Evolutionary conservation across 2,797 vertebrate genomes (phyloP), one percentile per base, ranked within the genome.

Genomic region (Ibycter americanus): DNA sequence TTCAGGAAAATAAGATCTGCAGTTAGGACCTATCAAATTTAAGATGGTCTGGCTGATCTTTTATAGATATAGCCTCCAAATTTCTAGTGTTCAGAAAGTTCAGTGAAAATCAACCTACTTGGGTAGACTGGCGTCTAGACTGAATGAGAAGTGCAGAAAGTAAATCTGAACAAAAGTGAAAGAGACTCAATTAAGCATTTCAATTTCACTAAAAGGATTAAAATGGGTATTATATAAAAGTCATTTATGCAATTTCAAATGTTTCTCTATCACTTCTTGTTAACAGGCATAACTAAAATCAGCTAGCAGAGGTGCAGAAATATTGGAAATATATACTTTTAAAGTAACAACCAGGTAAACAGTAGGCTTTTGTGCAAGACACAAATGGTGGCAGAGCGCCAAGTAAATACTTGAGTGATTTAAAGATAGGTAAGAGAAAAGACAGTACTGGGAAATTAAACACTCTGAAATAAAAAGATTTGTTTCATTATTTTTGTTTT

Each of bases 381-480:
- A 65, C 16, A 76, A 76, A 74, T 47, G 51, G 11, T 77, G 89
- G 83, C 92, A 96, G 47, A 82, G 29, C 21, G 51, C 80, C 90
- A 96, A 90, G 51, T 21, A 59, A 71, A 76, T 80, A 54, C n/a
- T 18, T 27, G 18, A 62, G 20, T 72, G 54, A 81, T 72, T 97
- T 94, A 95, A 23, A 79, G 44, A 82, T 20, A 93, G 25, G 12
- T 55, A 86, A 51, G 59, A 88, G 90, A 68, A 90, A 89, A 95
- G 63, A 77, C 54, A 51, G 80, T 71, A 66, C 4, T 77, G 78
- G 82, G 72, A 97, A 97, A 96, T 87, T 90, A 96, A 96, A 97
- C 55, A 93, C 42, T 84, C 74, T 25, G 56, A 95, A 87, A 87
- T 63, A 4, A 46, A 89, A 52, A 42, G 14, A 15, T 52, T 27